Conservation (phyloP, 2,888 invertebrate genomes). For the Volucella inanis region DNA sequence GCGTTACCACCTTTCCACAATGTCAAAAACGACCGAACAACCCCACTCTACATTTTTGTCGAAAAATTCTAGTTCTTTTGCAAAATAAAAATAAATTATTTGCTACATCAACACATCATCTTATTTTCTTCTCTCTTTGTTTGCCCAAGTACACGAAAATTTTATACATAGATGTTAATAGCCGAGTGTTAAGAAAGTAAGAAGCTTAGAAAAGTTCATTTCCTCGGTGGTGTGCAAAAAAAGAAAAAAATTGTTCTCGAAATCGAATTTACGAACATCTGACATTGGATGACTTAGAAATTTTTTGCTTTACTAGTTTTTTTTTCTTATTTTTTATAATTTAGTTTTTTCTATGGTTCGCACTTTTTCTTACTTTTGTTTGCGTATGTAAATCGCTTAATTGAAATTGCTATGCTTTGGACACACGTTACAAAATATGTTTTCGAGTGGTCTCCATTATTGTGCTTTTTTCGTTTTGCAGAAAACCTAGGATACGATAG, state of each 20-base stretch:
- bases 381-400: conserved; percentile 55
- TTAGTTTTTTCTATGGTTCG: background rate
- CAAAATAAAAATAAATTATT: conserved; percentile 58
- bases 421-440: conserved; percentile 53
- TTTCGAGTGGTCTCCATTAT: conserved; percentile 47
- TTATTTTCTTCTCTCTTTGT: background rate
- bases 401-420: conserved; percentile 46
- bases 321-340: conserved; percentile 8
- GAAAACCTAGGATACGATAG: conserved; percentile 45
- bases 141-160: background rate
- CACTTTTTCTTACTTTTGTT: conserved; percentile 13
- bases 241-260: background rate
- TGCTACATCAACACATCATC: conserved; percentile 33
- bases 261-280: conserved; percentile 35
- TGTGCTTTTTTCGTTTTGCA: conserved; percentile 40
- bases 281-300: conserved; percentile 40
- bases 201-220: background rate
- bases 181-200: conserved; percentile 45
- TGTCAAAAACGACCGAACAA: conserved; percentile 37
- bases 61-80: conserved; percentile 46
- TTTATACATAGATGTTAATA: conserved; percentile 36
- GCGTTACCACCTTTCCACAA: conserved; percentile 19
- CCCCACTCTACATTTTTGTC: conserved; percentile 27
- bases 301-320: conserved; percentile 8
- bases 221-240: background rate